Evolutionary conservation across 92 coral and sea anemone species (phyloP), one percentile per base, ranked within the genome.

Genomic region (Palythoa caribaeorum): DNA sequence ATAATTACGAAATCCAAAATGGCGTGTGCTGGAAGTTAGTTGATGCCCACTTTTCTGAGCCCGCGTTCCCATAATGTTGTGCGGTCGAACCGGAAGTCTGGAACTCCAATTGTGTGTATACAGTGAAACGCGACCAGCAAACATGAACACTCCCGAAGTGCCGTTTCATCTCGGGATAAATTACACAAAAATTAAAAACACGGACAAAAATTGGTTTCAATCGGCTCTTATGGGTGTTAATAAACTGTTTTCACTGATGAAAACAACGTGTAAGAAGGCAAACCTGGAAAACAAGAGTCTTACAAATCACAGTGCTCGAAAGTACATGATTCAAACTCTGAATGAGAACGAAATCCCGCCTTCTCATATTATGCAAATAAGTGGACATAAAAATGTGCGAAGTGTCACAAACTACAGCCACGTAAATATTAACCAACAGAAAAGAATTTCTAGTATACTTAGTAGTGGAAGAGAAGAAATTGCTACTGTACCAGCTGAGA

Each of bases 161-260:
- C 91, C 91, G 11, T 90, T 92, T 55, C 90, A 88, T 70, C 88
- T 84, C 44, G 90, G 81, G 12, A 90, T 90, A 71, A 90, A 93
- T 47, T 86, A 84, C 88, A 93, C 91, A 38, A 93, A 85, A 84
- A 88, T 59, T 15, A 81, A 91, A 53, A 59, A 57, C 28, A 55
- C 92, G 5, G 28, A 73, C n/a, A 89, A 92, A 62, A 76, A 84
- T 28, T 92, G 93, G 93, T 92, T 81, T 39, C 90, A 90, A 65
- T 71, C 75, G 38, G 88, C 79, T 44, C 63, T 93, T 17, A 71
- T 92, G 91, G 91, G 92, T 6, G 89, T 86, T 1, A 89, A 89
- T 80, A 86, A 92, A 66, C 86, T 92, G 36, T 77, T 84, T 39
- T 9, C 81, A 53, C 62, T 89, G 85, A 86, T 86, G 88, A 89